Evolutionary conservation across 1,140 invertebrate species (phyloP).

Genomic region (Lepidurus packardi): DNA sequence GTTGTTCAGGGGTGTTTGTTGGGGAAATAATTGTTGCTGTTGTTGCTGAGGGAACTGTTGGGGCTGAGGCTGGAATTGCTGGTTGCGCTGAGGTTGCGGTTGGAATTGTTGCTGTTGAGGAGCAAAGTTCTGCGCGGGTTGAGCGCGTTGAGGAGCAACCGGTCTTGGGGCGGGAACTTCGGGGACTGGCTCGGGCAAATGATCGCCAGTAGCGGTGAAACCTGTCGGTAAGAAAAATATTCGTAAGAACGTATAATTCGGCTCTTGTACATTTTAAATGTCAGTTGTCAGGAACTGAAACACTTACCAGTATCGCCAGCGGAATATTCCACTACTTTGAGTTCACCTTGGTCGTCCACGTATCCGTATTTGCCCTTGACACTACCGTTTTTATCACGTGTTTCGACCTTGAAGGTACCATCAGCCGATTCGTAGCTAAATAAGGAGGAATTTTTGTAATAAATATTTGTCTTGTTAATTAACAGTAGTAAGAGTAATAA

Average conservation of each 20-base stretch:
- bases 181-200: constrained; percentile 27
- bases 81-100: constrained; percentile 4
- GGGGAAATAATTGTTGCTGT: constrained; percentile 34
- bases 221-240: background rate
- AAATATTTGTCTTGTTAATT: too few relatives aligned
- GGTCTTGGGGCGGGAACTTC: constrained; percentile 27
- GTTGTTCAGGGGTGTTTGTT: constrained; percentile 28
- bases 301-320: constrained; percentile 41
- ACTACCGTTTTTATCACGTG: constrained; percentile 68
- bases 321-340: constrained; percentile 74
- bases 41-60: constrained; percentile 32
- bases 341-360: constrained; percentile 68
- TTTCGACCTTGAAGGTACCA: constrained; percentile 60
- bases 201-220: constrained; percentile 23
- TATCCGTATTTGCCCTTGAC: constrained; percentile 82
- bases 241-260: too few relatives aligned
- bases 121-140: constrained; percentile 24
- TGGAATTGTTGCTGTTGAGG: background rate
- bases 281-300: background rate
- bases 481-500: background rate
- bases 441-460: too few relatives aligned
- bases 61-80: constrained; percentile 21
- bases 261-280: constrained; percentile 17
- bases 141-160: constrained; percentile 30
- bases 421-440: constrained; percentile 66